Evolutionary conservation across 2,797 vertebrate species (phyloP).

Genomic region (Macropodus opercularis): DNA sequence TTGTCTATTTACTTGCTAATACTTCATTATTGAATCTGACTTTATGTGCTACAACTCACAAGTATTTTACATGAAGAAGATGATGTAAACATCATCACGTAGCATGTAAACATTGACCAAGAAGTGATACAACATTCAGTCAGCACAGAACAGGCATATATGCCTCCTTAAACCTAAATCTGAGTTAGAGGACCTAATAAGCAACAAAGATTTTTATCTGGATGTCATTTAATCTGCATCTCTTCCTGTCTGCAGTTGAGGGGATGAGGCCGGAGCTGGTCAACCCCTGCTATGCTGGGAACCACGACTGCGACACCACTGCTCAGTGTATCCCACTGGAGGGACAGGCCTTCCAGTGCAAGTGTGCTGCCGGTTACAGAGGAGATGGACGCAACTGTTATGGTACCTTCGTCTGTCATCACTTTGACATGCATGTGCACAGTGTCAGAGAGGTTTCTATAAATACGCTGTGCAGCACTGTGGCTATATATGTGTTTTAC

Average conservation of each 20-base stretch:
- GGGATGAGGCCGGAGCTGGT: constrained; percentile 43
- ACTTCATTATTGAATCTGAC: too few species aligned
- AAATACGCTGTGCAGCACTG: neutral
- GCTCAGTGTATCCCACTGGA: constrained; percentile 86
- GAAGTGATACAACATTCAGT: too few species aligned
- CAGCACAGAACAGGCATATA: too few species aligned
- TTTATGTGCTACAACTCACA: too few species aligned
- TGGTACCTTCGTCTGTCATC: constrained; percentile 73
- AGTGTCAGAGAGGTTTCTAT: neutral
- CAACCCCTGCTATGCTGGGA: constrained; percentile 89
- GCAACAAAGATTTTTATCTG: too few species aligned
- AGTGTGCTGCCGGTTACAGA: constrained; percentile 86
- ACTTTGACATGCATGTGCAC: neutral
- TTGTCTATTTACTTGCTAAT: too few species aligned
- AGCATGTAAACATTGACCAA: too few species aligned
- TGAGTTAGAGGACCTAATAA: too few species aligned
- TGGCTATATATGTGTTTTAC: constrained; percentile 13
- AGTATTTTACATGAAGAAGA: too few species aligned
- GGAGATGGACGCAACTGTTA: constrained; percentile 87
- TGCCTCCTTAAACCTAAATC: too few species aligned
- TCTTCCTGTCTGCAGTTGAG: constrained; percentile 46
- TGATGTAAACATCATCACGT: too few species aligned
- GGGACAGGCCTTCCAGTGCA: constrained; percentile 85
- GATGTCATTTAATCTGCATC: neutral
- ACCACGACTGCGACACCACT: constrained; percentile 85